Base-by-base conservation (phyloP, 2,888 invertebrate genomes). In the Heliconius hortense region DNA sequence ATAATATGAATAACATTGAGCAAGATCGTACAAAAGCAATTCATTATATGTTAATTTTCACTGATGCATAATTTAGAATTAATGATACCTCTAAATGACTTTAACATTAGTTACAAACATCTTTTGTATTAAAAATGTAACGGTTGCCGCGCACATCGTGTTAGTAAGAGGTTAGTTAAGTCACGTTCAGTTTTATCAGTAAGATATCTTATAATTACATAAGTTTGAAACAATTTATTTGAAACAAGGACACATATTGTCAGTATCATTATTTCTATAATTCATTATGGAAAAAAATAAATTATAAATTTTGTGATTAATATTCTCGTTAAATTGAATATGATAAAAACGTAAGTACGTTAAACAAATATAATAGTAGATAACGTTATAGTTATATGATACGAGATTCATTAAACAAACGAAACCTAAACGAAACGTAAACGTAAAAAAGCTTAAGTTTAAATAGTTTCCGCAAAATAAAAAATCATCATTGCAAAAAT, bases 151-250 rank as follows among this genome's bases (percentile, higher is more conserved):
- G 86, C 86, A 85, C 75, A 78, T 86, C 84, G 84, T 85, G 83
- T 89, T 89, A 88, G 88, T 87, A 89, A 91, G 86, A 81, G 83
- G 86, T 91, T 89, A 87, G 87, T 86, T 86, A 88, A 90, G 90
- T 92, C 92, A 92, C 91, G 92, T 87, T 89, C 85, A 84, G 82
- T 81, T 87, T 82, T 89, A 90, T 90, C 89, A 84, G 84, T 85
- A 84, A 84, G 78, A 82, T 87, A 89, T 90, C 87, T 88, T 84
- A 86, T 87, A 70, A 85, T 90, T 86, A 87, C 86, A 86, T 85
- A 90, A 90, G 67, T 73, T 77, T 71, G 63, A 74, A 81, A 74
- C 79, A 76, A 76, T 78, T 77, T 66, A 80, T 74, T 64, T 76
- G 62, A 73, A 76, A 74, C 74, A 74, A 79, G 78, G 70, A 77